Evolutionary conservation across 2,797 vertebrate genomes (phyloP), one percentile per base, ranked within the genome.

Genomic region (Crax fasciolata): DNA sequence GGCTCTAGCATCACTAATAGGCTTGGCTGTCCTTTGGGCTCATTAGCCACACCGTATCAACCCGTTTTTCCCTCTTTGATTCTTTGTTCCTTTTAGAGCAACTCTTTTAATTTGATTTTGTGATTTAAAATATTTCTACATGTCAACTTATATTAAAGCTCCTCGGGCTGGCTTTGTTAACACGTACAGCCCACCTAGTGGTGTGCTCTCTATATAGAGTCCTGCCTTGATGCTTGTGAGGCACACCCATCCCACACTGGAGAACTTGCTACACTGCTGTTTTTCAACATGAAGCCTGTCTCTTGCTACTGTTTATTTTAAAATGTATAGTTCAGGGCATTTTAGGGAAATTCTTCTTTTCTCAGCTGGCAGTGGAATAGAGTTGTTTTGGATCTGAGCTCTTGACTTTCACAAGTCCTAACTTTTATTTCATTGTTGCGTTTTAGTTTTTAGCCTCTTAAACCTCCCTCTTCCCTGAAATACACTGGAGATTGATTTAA

Each of bases 1-100:
- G 44, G n/a, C 30, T 84, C 32, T 91, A 8, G 57, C 55, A 89
- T 91, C 91, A 91, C 57, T 94, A 88, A 74, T 28, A 15, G 90
- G 51, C 23, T 35, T 67, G 85, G 51, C 74, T 54, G 74, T 89
- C 63, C 55, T 90, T 94, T 13, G 74, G 46, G 83, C 88, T 95
- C 75, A 52, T 95, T 96, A 82, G 68, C 41, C 52, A 5, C 67
- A 32, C 35, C 28, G 0, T 35, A 44, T 92, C 81, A 89, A 87
- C 5, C 3, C 6, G 15, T 6, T 77, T 91, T 79, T 32, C 19
- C 48, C 23, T 57, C 21, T 67, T 38, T 76, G 21, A 52, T 86
- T 68, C 46, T 10, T 90, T 97, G 27, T 88, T 68, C 23, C 13
- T n/a, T 32, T 2, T 70, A 23, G 61, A 4, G 3, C 15, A 78